Evolutionary conservation across 2,888 invertebrate genomes (phyloP), one percentile per base, ranked within the genome.

Genomic region (Trichopoda pennipes): DNA sequence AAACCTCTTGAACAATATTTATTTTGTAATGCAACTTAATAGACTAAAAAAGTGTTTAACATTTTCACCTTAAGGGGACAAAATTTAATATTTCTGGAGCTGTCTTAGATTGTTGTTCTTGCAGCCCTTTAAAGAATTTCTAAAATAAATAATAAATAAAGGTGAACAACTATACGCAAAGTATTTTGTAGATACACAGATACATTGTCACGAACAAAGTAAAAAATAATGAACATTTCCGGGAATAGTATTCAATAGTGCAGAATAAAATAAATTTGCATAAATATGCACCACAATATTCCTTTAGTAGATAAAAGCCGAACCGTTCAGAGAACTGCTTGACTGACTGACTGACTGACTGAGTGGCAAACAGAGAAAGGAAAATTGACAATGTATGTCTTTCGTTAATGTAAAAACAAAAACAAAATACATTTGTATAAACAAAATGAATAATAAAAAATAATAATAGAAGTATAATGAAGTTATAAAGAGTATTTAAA

Each of bases 211-310:
- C 60, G 66, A 58, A 64, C 51, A 47, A 63, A 49, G 64, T 64
- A 49, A 47, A 47, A 44, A 51, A 44, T 12, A 44, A 60, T n/a
- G 47, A 80, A 80, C 60, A 76, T 66, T 80, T 80, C 80, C 76
- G 76, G 76, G 66, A 66, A 70, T 75, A 28, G 23, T 47, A 14
- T 73, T 61, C 56, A 68, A 69, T 63, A 66, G 60, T 64, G 68
- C 58, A 66, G 55, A 66, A 66, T 58, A 21, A n/a, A 64, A 76
- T 76, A 76, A 61, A 76, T 81, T 81, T 81, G 72, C 80, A 76
- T 81, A 76, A 72, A 77, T 64, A 76, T 61, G 58, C 51, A 61
- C 51, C 49, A 80, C 17, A 53, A 44, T 21, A 47, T 53, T 66
- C 61, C 61, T 35, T 19, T 47, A 35, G 12, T 56, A 55, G 77